Evolutionary conservation across 2,797 vertebrate genomes (phyloP), one percentile per base, ranked within the genome.

Genomic region (Botia almorhae): DNA sequence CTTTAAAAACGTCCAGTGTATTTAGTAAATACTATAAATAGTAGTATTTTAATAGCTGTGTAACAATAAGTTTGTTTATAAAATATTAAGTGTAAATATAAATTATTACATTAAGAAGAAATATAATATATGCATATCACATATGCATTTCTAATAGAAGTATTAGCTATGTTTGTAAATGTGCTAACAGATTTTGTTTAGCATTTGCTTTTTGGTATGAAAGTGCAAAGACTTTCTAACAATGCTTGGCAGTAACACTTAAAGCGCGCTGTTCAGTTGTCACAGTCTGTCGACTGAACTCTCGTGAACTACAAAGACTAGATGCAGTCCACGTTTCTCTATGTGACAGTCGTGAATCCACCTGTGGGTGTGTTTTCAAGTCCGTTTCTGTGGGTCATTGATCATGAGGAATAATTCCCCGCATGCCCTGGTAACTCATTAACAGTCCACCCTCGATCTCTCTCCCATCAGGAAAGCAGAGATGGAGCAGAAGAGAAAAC

Each of bases 401-500:
- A 72, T 80, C 61, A 74, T 36, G 36, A 67, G 69, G 43, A 75
- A 50, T 67, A 76, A 11, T 78, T 53, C 63, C 56, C 64, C 1
- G 43, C 43, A 55, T 70, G 33, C 69, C 12, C 2, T 1, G 13
- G 50, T 65, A 74, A 21, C 61, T 80, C 46, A 56, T 83, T 43
- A 65, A 51, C 7, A 39, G 43, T 36, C 56, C 58, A 13, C 36
- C 0, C 50, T 70, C 55, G 53, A 36, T 82, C 60, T 69, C 29
- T 33, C 12, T 74, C 36, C 69, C 55, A 83, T 80, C 80, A 99
- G 98, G 90, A 99, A 99, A 93, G 90, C 95, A 65, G 97, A 98
- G 89, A 99, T 99, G 92, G 98, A 99, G 88, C 92, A 93, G 81
- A 99, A 99, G 90, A 94, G 98, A 88, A 99, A 97, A 89, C 96